These are phyloP conservation scores for Notothenia rossii DNA, from an alignment of 2,113 vertebrate species.

Conservation along the genomic window DNA sequence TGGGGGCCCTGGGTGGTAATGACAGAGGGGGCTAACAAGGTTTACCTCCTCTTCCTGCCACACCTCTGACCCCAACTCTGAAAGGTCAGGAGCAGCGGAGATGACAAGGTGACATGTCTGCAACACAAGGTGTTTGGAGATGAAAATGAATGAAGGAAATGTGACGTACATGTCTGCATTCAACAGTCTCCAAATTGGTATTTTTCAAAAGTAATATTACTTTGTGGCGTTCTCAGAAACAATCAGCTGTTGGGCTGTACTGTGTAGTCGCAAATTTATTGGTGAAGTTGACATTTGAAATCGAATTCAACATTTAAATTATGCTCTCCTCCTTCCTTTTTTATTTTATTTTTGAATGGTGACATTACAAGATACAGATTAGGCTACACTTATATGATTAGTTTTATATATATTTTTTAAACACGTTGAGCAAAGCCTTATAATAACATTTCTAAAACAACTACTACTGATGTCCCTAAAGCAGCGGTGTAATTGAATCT, in stretches of 20 bases:
- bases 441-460: neutral
- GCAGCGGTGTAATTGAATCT: neutral
- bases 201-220: neutral
- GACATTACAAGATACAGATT: too few species aligned
- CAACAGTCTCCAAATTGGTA: neutral
- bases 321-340: too few species aligned
- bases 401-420: too few species aligned
- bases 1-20: conserved; percentile 6
- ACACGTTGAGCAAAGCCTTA: neutral
- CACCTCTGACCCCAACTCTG: conserved; percentile 23
- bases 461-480: neutral
- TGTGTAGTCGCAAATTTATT: too few species aligned
- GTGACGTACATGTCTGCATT: neutral
- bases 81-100: conserved; percentile 24
- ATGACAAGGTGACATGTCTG: neutral
- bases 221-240: neutral
- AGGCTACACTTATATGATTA: too few species aligned
- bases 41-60: conserved; percentile 30
- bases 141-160: neutral
- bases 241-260: neutral
- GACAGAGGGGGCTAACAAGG: conserved; percentile 34
- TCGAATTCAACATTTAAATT: too few species aligned
- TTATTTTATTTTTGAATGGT: too few species aligned
- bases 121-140: neutral
- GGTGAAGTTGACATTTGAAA: too few species aligned